phyloP scores from a whole-genome alignment of 2,797 vertebrate species.

The Malacoraja senta region DNA sequence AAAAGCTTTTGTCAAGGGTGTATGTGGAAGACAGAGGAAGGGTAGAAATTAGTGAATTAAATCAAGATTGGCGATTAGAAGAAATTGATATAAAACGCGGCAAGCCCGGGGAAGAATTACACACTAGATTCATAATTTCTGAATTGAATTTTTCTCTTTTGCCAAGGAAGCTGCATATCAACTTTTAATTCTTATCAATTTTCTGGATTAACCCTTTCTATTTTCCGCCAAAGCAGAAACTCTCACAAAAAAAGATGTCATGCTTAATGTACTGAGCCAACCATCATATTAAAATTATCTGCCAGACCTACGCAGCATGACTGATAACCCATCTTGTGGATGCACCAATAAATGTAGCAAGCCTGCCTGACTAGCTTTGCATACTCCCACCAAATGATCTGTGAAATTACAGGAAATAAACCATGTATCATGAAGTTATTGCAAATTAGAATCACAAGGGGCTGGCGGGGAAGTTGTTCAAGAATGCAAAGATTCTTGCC shows the following conservation, averaged over 20 bases:
- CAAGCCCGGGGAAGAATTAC: background rate
- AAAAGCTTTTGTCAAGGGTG: too few species aligned
- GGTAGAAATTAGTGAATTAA: background rate
- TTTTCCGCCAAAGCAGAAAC: background rate
- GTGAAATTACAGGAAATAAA: background rate
- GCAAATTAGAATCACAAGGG: background rate
- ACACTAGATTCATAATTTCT: background rate
- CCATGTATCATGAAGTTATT: background rate
- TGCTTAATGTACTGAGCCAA: background rate
- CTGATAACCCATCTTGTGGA: background rate
- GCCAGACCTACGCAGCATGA: slow-evolving; percentile 8
- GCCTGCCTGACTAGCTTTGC: background rate
- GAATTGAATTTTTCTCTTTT: background rate
- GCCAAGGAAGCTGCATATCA: background rate
- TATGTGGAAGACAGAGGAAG: background rate
- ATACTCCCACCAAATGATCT: background rate
- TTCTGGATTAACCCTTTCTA: background rate
- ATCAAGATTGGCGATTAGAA: background rate
- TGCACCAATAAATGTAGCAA: slow-evolving; percentile 1
- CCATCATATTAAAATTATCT: background rate
- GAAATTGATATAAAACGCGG: background rate
- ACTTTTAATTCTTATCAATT: background rate
- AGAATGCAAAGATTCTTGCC: background rate
- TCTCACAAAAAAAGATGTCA: background rate
- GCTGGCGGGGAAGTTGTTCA: background rate